A percentile compares a stretch with the other conserved stretches of the same genome.
Evolutionary conservation across 2,113 vertebrate species (phyloP).

Genomic region (Motacilla alba): DNA sequence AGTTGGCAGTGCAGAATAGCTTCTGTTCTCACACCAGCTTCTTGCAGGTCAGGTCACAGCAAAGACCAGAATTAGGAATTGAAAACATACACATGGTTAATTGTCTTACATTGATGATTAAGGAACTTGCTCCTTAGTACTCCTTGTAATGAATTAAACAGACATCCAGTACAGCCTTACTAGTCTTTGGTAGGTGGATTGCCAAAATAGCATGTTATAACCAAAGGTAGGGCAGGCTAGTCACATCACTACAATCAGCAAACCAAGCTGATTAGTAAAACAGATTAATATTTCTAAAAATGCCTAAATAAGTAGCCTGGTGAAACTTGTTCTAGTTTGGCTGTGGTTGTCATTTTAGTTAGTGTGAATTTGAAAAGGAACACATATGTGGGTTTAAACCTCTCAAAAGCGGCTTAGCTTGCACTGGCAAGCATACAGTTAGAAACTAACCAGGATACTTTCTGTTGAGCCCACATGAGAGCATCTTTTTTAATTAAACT

Average conservation of each 20-base stretch:
- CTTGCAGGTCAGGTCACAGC: background rate
- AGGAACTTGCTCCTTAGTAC: background rate
- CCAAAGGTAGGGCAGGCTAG: background rate
- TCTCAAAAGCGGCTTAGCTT: conserved; percentile 18
- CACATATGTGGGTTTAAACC: background rate
- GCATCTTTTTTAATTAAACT: conserved; percentile 11
- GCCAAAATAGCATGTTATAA: background rate
- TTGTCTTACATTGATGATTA: background rate
- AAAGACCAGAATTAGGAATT: background rate
- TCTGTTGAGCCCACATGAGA: background rate
- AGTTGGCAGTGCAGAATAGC: background rate
- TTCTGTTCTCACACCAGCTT: background rate
- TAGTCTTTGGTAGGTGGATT: background rate
- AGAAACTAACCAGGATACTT: background rate
- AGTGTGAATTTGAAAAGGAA: background rate
- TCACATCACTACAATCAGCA: conserved; percentile 5
- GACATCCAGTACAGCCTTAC: background rate
- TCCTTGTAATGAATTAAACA: background rate
- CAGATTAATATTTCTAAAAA: conserved; percentile 41
- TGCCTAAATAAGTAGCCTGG: background rate
- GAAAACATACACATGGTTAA: background rate
- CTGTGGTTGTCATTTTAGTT: conserved; percentile 3
- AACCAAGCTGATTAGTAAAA: conserved; percentile 15
- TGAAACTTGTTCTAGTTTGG: conserved; percentile 13
- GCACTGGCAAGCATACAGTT: background rate